Base-by-base conservation (phyloP, 2,888 invertebrate species). In the Trissolcus brochymenae region DNA sequence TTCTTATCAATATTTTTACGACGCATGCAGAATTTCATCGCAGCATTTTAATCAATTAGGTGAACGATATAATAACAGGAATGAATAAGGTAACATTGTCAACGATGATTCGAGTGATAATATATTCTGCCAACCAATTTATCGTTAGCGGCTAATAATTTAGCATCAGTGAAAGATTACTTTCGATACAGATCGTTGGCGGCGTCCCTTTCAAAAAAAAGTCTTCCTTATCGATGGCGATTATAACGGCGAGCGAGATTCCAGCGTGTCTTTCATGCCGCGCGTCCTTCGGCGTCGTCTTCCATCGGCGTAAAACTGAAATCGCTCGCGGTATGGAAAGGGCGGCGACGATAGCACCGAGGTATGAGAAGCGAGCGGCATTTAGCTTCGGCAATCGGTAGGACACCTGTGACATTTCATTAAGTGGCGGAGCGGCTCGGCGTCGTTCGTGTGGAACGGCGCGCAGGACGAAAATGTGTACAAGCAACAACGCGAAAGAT, bases 351-450 rank as follows among this genome's bases (percentile, higher is more conserved):
- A 66, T 73, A 72, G 65, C 59, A 60, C 66, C 62, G 57, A 67
- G 75, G 82, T 85, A 84, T 85, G 86, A 82, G 85, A 87, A 87
- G 82, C 82, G 83, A 82, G 84, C 85, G 87, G 87, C 87, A 87
- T 87, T 87, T 86, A 86, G 82, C 84, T 86, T 65, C 80, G 82
- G 84, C 84, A 83, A 87, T 87, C 84, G 86, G 84, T 84, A 86
- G 86, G 86, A 86, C 87, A 88, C 86, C 87, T 87, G 88, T 87
- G 88, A 88, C 88, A 88, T 88, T 88, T 88, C 87, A 87, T 88
- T 87, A 87, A 87, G 85, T 84, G 83, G 80, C 83, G 83, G 67
- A 78, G 64, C 68, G 60, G 64, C 71, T 64, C 65, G 64, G 49
- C 72, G 51, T 53, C 78, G 64, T 53, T 78, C 74, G 78, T 76